Evolutionary conservation across 2,113 vertebrate genomes (phyloP), one percentile per base, ranked within the genome.

Genomic region (Lutjanus erythropterus): DNA sequence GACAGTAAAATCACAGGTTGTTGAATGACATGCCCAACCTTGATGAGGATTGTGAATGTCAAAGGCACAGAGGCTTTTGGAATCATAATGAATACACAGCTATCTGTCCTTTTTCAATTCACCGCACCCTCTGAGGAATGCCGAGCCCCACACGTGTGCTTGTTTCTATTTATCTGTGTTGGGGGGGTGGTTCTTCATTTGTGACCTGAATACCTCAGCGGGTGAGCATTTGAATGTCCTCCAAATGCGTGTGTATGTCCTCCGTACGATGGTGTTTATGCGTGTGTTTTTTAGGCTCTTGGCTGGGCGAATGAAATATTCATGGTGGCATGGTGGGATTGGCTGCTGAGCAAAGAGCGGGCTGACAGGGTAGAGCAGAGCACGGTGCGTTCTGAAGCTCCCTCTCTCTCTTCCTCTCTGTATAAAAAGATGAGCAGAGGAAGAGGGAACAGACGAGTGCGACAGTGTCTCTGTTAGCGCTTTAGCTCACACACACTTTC

Each of bases 251-350:
- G 75, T 62, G 49, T 78, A 46, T 78, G 85, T 73, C 87, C 81
- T 79, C 76, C 6, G 9, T 82, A 82, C 21, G 65, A 18, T 19
- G n/a, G 60, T 35, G 78, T 66, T 69, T 56, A 39, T 67, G 87
- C 29, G 76, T 67, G 80, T 78, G 80, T 89, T 90, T 83, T n/a
- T 87, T 75, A 86, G 80, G 85, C 87, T 88, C 86, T 90, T 89
- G 88, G 87, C 92, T 70, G 78, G 79, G 62, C 27, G 9, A 86
- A 92, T 93, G 64, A 94, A 94, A 94, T 91, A 94, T 94, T 93
- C 90, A 94, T 94, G 89, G 78, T 83, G 82, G 74, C 82, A 84
- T 79, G 87, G 86, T 85, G 89, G 87, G 91, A 94, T 92, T 93
- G 92, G 93, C 89, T 89, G 90, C 75, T 31, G 70, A 91, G 81